Conservation (phyloP, 2,888 invertebrate genomes). For the Crocallis elinguaria region DNA sequence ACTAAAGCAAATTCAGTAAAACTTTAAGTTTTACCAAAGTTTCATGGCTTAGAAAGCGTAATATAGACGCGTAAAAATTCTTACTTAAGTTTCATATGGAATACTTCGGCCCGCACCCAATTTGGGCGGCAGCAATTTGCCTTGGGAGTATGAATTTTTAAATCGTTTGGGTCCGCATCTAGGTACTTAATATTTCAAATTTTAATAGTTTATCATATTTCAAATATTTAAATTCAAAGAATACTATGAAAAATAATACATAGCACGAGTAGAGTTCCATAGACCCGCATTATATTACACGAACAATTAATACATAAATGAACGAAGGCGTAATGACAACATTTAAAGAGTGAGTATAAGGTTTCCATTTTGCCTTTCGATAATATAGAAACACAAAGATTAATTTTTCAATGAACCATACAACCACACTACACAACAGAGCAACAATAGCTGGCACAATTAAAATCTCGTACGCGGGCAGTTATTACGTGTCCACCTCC, state of each 20-base stretch:
- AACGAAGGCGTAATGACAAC: too few relatives aligned
- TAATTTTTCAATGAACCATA: constrained; percentile 3
- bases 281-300: too few relatives aligned
- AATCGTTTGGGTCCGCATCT: constrained; percentile 9
- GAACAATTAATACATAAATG: too few relatives aligned
- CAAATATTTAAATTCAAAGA: too few relatives aligned
- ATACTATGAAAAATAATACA: too few relatives aligned
- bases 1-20: neutral
- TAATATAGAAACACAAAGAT: neutral
- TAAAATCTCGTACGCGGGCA: constrained; percentile 8
- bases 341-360: too few relatives aligned
- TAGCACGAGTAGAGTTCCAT: too few relatives aligned
- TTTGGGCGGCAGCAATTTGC: constrained; percentile 10
- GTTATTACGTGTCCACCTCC: constrained; percentile 20
- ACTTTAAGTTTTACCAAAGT: neutral
- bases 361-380: too few relatives aligned
- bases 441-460: constrained; percentile 17
- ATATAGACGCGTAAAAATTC: neutral
- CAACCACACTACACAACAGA: neutral
- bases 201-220: too few relatives aligned
- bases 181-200: constrained; percentile 12
- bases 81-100: constrained; percentile 12
- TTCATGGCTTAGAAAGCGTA: constrained; percentile 3
- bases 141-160: constrained; percentile 27
- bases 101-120: constrained; percentile 10